Evolutionary conservation across 2,888 invertebrate genomes (phyloP).

Genomic region (Sthenelais limicola): DNA sequence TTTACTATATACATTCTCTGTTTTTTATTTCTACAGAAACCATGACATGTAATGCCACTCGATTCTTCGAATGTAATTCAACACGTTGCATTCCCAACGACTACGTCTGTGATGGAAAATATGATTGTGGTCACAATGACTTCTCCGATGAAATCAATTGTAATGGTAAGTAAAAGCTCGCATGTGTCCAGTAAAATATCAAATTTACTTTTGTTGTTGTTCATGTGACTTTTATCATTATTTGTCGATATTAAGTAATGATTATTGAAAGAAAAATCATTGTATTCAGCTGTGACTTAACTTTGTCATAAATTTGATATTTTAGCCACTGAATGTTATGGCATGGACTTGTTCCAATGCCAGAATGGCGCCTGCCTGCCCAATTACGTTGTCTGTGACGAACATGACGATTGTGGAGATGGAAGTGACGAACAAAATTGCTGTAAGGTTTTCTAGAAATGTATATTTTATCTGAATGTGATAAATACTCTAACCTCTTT

Average conservation of each 20-base stretch:
- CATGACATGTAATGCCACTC: conserved; percentile 8
- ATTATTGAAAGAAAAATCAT: too few species aligned
- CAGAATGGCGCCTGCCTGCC: conserved; percentile 53
- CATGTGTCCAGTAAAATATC: too few species aligned
- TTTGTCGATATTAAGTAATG: too few species aligned
- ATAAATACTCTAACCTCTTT: too few species aligned
- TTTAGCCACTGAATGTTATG: conserved; percentile 34
- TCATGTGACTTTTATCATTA: too few species aligned
- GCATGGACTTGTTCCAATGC: conserved; percentile 43
- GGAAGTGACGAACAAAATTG: conserved; percentile 84
- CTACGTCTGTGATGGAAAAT: conserved; percentile 46
- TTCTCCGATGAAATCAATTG: conserved; percentile 44
- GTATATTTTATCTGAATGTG: too few species aligned
- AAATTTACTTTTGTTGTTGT: too few species aligned
- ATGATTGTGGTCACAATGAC: conserved; percentile 48
- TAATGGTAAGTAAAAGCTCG: conserved; percentile 30
- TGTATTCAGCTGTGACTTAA: too few species aligned
- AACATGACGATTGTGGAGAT: conserved; percentile 78
- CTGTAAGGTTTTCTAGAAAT: too few species aligned
- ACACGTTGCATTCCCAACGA: conserved; percentile 45
- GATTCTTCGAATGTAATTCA: conserved; percentile 47
- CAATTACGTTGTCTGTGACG: conserved; percentile 55
- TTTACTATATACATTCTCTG: not conserved
- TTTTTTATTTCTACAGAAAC: not conserved
- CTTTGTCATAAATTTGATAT: too few species aligned